Base-by-base conservation (phyloP, 2,888 invertebrate genomes). In the Leuctra nigra region DNA sequence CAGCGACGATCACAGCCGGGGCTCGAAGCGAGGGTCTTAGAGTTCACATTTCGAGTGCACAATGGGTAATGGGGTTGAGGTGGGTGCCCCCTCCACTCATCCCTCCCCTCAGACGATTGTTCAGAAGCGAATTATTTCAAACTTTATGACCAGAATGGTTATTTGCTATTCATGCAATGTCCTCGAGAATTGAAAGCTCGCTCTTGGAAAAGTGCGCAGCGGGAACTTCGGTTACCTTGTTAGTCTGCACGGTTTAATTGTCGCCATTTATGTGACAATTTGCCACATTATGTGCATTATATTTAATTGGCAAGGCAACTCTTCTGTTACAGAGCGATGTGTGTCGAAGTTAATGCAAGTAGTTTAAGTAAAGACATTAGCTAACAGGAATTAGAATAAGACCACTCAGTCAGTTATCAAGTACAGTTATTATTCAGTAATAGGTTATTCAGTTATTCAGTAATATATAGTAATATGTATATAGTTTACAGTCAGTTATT, bases 141-240 rank as follows among this genome's bases (percentile, higher is more conserved):
- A 44, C 44, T 44, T 44, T 44, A 44, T n/a, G 44, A 23, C 44
- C 9, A 23, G 44, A 7, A 7, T 20, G n/a, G 44, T 22, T 44
- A 44, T 44, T 44, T 44, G 44, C 44, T 44, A 44, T 44, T 44
- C 44, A 44, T 44, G 44, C n/a, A 44, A 44, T 44, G 44, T 44
- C 44, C 20, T 23, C 44, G 18, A 6, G 6, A 11, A 7, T 7
- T 11, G 29, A n/a, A 6, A 11, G 11, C 11, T 29, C 22, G 44
- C 44, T 23, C 44, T 44, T 44, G 4, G 22, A 20, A 44, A 44
- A 44, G 44, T 22, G n/a, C 7, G 20, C 23, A 22, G 44, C 4
- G 9, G 20, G 44, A 44, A 44, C 44, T 44, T 23, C 23, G 4
- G 44, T 20, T 44, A 44, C 23, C 44, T 44, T 20, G 20, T 29